These are phyloP conservation scores for Heteropelma amictum DNA, from an alignment of 2,888 invertebrate genomes.

Conservation along the genomic window DNA sequence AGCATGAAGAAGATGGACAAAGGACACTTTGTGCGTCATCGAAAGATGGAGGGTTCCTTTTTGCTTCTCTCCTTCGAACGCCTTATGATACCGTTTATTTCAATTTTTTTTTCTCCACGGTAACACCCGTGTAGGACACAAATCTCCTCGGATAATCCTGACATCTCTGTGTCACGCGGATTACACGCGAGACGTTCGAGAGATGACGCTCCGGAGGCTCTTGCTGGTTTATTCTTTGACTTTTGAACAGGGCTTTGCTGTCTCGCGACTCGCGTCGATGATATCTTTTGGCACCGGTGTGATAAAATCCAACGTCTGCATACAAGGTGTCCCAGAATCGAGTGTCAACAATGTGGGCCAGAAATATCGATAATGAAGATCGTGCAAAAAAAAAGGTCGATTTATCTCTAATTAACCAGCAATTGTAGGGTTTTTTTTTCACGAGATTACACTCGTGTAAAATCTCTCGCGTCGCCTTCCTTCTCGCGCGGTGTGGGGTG, in stretches of 20 bases:
- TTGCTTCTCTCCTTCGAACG: constrained; percentile 13
- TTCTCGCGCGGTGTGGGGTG: too few relatives aligned
- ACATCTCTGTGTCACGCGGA: constrained; percentile 49
- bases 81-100: constrained; percentile 36
- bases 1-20: neutral
- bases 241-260: constrained; percentile 30
- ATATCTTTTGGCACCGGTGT: constrained; percentile 37
- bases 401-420: too few relatives aligned
- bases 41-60: neutral
- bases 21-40: constrained; percentile 11
- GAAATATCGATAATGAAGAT: too few relatives aligned
- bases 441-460: too few relatives aligned
- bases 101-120: constrained; percentile 16
- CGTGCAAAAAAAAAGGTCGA: too few relatives aligned
- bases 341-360: too few relatives aligned
- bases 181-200: constrained; percentile 36
- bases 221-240: constrained; percentile 2
- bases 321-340: too few relatives aligned
- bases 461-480: too few relatives aligned
- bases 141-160: constrained; percentile 56
- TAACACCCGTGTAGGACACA: constrained; percentile 43
- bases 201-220: neutral
- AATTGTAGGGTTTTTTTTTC: too few relatives aligned
- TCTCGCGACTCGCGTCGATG: constrained; percentile 40
- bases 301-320: neutral